Evolutionary conservation across 1,140 invertebrate genomes (phyloP), one percentile per base, ranked within the genome.

Genomic region (Diprion similis): DNA sequence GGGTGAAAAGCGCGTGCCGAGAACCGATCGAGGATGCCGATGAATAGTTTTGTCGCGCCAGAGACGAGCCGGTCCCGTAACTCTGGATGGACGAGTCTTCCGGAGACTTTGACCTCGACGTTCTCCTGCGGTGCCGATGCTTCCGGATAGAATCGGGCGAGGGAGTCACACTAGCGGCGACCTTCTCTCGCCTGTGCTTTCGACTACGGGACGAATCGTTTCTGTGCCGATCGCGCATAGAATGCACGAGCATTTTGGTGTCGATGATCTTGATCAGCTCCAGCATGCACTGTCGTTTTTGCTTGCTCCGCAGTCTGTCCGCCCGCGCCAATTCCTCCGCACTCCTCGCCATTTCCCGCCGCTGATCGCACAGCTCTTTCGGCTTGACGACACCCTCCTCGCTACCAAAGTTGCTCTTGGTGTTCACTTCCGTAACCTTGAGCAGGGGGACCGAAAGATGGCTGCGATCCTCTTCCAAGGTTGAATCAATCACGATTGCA

Each of bases 211-310:
- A 73, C 1, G 77, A 80, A 70, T 80, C 79, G 48, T 71, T 73
- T 15, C 75, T 71, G 4, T 77, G 70, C 17, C 71, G 65, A 68
- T 77, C 74, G 10, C 24, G 51, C n/a, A 24, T 70, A 45, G 37
- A 68, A 10, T 78, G 76, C 0, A 70, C 73, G 78, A 88, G 82
- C 86, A 88, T 83, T 66, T 82, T 82, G 0, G 82, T 78, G 15
- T 88, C 87, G 3, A 88, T 87, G n/a, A 83, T 69, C 46, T 77
- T 79, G 0, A 87, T 85, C 1, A 88, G 64, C 10, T 87, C 84
- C 8, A 81, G 64, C 82, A 88, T 88, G 17, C 84, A 81, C n/a
- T 74, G 76, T 68, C 77, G 83, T 66, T 85, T 77, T 67, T 79
- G 83, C 51, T 81, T 83, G 71, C 7, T 17, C 71, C 17, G 80